phyloP scores from a whole-genome alignment of 2,113 vertebrate genomes.

The Acrocephalus kingi region DNA sequence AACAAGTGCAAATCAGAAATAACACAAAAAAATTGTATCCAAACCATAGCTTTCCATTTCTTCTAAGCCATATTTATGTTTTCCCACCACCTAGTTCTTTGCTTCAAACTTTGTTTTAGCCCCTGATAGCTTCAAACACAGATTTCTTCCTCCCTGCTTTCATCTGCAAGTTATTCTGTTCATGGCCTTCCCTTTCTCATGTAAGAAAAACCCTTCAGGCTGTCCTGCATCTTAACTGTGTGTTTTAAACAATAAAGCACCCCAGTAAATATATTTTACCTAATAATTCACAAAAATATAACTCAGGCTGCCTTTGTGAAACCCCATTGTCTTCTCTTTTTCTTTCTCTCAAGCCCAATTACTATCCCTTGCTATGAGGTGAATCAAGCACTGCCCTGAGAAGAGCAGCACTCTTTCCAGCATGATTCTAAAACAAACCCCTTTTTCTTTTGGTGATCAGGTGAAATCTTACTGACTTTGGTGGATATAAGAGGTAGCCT shows the following conservation, averaged over 20 bases:
- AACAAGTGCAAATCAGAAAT: not conserved
- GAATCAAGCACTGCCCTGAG: not conserved
- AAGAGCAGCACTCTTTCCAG: not conserved
- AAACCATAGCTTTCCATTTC: not conserved
- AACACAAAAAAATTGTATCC: not conserved
- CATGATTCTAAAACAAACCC: not conserved
- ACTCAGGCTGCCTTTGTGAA: not conserved
- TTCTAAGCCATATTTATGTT: not conserved
- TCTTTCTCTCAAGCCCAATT: not conserved
- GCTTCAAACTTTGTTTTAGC: not conserved
- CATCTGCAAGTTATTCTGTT: not conserved
- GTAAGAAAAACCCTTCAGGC: not conserved
- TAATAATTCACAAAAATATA: not conserved
- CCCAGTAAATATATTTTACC: not conserved
- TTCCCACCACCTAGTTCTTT: not conserved
- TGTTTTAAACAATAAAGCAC: not conserved
- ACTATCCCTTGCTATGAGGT: not conserved
- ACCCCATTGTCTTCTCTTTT: not conserved
- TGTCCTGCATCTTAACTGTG: not conserved
- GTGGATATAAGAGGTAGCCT: not conserved
- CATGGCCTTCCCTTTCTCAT: not conserved
- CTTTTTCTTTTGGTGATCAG: not conserved
- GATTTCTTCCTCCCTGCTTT: not conserved
- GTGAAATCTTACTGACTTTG: not conserved
- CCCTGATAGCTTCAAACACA: not conserved